phyloP scores from a whole-genome alignment of 2,113 vertebrate genomes.

The Anolis carolinensis region DNA sequence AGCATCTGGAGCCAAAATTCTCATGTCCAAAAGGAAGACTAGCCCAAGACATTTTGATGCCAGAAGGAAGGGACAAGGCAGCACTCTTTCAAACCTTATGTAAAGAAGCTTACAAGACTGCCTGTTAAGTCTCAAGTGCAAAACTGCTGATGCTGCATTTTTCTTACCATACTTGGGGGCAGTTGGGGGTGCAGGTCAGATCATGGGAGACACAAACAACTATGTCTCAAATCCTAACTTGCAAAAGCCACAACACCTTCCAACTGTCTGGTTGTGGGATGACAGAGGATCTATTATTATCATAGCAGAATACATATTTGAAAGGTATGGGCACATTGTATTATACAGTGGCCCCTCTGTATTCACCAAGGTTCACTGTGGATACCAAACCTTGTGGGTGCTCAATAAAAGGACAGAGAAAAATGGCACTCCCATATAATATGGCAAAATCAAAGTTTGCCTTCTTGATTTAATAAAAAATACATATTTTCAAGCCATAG shows the following conservation, averaged over 20 bases:
- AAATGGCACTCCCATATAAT: too few relatives aligned
- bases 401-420: too few relatives aligned
- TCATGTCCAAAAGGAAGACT: background rate
- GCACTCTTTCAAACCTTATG: background rate
- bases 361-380: too few relatives aligned
- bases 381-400: too few relatives aligned
- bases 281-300: too few relatives aligned
- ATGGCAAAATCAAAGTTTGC: too few relatives aligned
- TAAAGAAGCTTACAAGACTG: background rate
- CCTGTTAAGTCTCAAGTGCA: background rate
- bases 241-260: background rate
- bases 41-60: background rate
- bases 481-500: too few relatives aligned
- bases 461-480: too few relatives aligned
- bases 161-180: too few relatives aligned
- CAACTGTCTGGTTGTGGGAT: background rate
- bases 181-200: background rate
- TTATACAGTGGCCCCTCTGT: too few relatives aligned
- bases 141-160: background rate
- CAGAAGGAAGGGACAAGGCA: background rate
- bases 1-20: background rate
- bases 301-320: too few relatives aligned
- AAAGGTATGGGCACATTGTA: background rate
- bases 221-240: background rate
- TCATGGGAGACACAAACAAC: background rate